Conservation (phyloP, 2,113 vertebrate species). For the Rhea pennata region DNA sequence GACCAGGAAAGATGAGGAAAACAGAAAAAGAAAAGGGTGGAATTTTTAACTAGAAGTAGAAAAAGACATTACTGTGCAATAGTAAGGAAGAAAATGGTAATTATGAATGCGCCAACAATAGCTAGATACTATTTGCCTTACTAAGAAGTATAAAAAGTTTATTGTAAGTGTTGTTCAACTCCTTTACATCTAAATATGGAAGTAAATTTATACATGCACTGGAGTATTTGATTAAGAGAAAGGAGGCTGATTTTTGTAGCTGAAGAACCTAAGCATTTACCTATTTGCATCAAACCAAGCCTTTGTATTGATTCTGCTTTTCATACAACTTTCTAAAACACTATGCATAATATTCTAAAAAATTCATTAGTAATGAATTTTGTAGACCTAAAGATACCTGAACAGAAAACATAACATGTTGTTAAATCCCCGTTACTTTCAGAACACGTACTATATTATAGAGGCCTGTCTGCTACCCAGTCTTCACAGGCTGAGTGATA, state of each 20-base stretch:
- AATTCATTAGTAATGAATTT: neutral
- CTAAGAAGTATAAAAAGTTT: neutral
- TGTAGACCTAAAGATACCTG: neutral
- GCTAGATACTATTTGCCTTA: neutral
- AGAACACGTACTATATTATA: neutral
- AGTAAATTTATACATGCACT: neutral
- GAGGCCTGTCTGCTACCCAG: neutral
- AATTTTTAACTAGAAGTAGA: neutral
- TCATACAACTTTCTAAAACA: neutral
- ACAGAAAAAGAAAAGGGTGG: neutral
- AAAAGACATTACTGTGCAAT: neutral
- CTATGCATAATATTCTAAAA: neutral
- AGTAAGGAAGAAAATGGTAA: neutral
- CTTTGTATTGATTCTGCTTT: neutral
- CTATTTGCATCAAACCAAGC: neutral
- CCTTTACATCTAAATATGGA: neutral
- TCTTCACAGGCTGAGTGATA: neutral
- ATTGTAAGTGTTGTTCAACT: neutral
- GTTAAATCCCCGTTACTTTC: neutral
- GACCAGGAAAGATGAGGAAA: neutral
- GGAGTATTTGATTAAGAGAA: neutral
- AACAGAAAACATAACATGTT: neutral
- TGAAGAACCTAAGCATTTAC: neutral
- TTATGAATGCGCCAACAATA: neutral
- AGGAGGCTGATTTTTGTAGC: neutral